These are phyloP conservation scores for Eretmocerus hayati DNA, from an alignment of 2,888 invertebrate genomes.

Conservation along the genomic window DNA sequence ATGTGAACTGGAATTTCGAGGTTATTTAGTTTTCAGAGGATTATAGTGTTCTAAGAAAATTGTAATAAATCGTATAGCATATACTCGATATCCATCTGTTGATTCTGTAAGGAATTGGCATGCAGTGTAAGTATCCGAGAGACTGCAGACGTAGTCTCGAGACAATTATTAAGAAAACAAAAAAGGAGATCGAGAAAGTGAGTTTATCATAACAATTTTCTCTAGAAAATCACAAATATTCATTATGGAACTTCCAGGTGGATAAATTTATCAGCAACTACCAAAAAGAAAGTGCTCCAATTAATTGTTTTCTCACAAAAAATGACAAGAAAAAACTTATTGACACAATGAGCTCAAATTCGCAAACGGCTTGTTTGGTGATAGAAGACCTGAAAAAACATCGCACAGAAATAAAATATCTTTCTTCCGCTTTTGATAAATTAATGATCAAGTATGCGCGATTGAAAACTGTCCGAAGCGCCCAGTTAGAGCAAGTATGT, in stretches of 20 bases:
- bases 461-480: not conserved
- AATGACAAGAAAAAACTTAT: constrained; percentile 14
- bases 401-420: constrained; percentile 12
- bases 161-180: constrained; percentile 4
- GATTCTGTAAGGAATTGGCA: no score
- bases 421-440: constrained; percentile 1
- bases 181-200: constrained; percentile 10
- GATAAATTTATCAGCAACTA: constrained; percentile 5
- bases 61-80: no score
- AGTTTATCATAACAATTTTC: not conserved
- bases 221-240: not conserved
- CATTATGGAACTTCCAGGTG: constrained; percentile 2
- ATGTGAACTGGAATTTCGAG: no score
- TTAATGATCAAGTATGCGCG: constrained; percentile 5
- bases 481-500: constrained; percentile 11
- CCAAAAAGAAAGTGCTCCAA: not conserved
- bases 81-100: no score
- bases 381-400: constrained; percentile 13
- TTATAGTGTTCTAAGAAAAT: no score
- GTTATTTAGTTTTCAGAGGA: no score
- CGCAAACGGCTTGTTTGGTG: not conserved
- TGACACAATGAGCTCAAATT: constrained; percentile 2
- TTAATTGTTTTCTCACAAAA: constrained; percentile 2
- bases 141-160: no score
- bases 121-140: no score